Percentiles rank a stretch among this genome's conserved stretches.
Conservation (phyloP, 1,140 invertebrate genomes). For the Macrotrachela quadricornifera region DNA sequence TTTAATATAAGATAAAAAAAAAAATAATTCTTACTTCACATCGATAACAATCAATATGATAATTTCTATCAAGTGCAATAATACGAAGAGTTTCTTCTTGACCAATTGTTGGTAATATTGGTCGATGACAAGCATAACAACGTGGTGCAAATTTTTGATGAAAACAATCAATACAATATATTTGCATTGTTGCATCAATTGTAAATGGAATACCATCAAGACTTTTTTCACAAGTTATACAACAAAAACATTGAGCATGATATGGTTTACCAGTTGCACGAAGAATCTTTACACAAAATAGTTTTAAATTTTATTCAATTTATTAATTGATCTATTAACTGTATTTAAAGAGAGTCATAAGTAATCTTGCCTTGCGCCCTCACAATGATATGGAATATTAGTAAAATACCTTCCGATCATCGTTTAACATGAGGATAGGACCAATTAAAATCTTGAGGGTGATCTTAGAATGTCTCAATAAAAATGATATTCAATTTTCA, state of each 20-base stretch:
- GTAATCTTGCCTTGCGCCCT: too few relatives aligned
- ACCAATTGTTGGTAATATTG: slow-evolving; percentile 84
- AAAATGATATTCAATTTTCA: too few relatives aligned
- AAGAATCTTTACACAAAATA: slow-evolving; percentile 45
- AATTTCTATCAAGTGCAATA: slow-evolving; percentile 83
- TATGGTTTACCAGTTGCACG: slow-evolving; percentile 91
- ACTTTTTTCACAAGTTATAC: slow-evolving; percentile 57
- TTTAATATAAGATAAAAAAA: too few relatives aligned
- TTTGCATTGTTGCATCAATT: slow-evolving; percentile 86
- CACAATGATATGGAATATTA: too few relatives aligned
- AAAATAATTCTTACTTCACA: slow-evolving; percentile 48
- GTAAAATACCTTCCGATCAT: too few relatives aligned
- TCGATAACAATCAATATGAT: slow-evolving; percentile 85
- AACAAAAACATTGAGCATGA: slow-evolving; percentile 79
- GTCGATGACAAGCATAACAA: slow-evolving; percentile 74
- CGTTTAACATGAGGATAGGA: too few relatives aligned
- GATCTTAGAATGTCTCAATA: too few relatives aligned
- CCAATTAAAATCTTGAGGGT: too few relatives aligned
- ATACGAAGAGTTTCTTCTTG: slow-evolving; percentile 88
- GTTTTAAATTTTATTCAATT: neutral
- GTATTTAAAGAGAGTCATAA: neutral
- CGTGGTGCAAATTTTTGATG: slow-evolving; percentile 95
- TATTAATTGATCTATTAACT: neutral
- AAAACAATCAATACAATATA: slow-evolving; percentile 95
- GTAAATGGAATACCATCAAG: slow-evolving; percentile 94